phyloP scores from a whole-genome alignment of 2,113 vertebrate species.

The Pedionomus torquatus region DNA sequence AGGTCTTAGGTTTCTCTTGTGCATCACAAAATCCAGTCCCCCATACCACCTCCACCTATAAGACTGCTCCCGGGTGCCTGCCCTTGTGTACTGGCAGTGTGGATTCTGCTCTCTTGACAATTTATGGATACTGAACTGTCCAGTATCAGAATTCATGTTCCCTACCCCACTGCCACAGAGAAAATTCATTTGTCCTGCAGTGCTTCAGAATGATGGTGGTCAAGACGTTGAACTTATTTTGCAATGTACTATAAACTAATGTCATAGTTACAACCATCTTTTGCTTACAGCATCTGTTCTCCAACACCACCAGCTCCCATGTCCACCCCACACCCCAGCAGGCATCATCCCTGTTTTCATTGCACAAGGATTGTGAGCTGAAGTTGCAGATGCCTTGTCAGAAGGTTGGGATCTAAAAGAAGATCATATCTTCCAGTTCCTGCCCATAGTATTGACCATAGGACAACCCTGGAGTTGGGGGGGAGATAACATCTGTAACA shows the following conservation, averaged over 20 bases:
- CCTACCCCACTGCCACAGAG: neutral
- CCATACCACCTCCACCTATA: neutral
- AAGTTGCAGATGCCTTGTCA: neutral
- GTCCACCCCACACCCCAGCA: neutral
- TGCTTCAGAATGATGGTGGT: neutral
- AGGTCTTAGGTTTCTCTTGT: neutral
- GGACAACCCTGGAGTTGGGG: fast-evolving
- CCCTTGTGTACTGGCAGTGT: neutral
- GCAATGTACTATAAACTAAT: neutral
- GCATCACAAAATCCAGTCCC: neutral
- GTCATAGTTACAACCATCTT: neutral
- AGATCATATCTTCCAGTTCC: fast-evolving
- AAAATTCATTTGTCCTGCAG: neutral
- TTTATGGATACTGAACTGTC: neutral
- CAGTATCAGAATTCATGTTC: neutral
- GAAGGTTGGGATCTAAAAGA: neutral
- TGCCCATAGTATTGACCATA: neutral
- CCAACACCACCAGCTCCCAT: neutral
- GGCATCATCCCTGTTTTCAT: neutral
- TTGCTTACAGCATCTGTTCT: neutral
- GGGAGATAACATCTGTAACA: neutral
- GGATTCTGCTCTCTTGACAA: neutral
- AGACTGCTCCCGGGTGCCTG: neutral
- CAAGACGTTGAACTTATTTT: neutral
- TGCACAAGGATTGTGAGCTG: neutral